Evolutionary conservation across 1,140 invertebrate species (phyloP).

Genomic region (Sarcophaga bullata): DNA sequence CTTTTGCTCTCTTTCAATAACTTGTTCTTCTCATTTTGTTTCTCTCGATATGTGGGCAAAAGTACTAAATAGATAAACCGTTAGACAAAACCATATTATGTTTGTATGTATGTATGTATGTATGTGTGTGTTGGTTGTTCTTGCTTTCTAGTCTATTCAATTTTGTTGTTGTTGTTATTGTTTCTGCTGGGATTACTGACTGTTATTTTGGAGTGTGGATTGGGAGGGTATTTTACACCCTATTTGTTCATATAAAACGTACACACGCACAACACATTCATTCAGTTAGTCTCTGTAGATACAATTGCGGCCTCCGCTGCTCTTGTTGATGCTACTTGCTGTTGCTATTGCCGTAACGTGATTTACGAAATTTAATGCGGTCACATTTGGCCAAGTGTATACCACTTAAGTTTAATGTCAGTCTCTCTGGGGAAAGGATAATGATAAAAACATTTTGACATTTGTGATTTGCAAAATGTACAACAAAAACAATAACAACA

Average conservation of each 20-base stretch:
- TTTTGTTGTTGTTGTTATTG: not conserved
- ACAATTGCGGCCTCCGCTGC: not conserved
- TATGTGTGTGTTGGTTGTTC: not conserved
- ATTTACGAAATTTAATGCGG: conserved; percentile 44
- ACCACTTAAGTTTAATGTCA: conserved; percentile 46
- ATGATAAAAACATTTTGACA: conserved; percentile 40
- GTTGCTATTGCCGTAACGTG: conserved; percentile 22
- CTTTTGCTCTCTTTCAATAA: too few relatives aligned
- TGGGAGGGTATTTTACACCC: conserved; percentile 10
- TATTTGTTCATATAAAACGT: not conserved
- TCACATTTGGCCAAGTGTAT: conserved; percentile 48
- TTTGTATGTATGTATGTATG: not conserved
- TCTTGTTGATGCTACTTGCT: conserved; percentile 1
- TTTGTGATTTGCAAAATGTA: conserved; percentile 30
- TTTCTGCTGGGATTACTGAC: conserved; percentile 7
- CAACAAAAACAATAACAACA: not conserved
- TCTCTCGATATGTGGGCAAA: not conserved
- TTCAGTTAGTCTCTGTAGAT: too few relatives aligned
- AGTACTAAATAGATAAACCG: not conserved
- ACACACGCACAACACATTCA: not conserved
- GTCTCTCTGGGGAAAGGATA: conserved; percentile 37
- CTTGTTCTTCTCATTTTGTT: too few relatives aligned
- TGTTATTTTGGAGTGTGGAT: not conserved
- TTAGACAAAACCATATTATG: too few relatives aligned
- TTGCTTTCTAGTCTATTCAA: not conserved